Evolutionary conservation across 1,140 invertebrate species (phyloP).

Genomic region (Carcinoscorpius rotundicauda): DNA sequence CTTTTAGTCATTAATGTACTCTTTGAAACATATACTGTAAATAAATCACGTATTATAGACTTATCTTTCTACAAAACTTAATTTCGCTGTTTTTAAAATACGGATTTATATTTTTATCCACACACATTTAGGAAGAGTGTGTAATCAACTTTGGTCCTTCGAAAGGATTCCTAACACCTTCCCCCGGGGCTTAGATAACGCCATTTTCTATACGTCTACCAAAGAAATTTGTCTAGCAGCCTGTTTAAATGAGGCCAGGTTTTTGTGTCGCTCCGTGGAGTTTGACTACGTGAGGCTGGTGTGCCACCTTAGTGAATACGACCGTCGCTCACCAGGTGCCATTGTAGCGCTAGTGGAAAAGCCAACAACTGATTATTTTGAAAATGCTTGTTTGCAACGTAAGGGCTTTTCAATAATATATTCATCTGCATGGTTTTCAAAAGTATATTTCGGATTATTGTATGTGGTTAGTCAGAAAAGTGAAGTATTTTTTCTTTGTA

Average conservation of each 20-base stretch:
- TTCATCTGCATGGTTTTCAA: background rate
- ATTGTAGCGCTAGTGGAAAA: slow-evolving; percentile 62
- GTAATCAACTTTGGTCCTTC: slow-evolving; percentile 79
- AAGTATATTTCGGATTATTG: background rate
- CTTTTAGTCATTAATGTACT: no score
- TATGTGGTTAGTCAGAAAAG: background rate
- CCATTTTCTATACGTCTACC: slow-evolving; percentile 79
- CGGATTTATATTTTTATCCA: no score
- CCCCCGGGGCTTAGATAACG: slow-evolving; percentile 76
- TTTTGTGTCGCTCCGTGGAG: slow-evolving; percentile 79
- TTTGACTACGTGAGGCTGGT: slow-evolving; percentile 86
- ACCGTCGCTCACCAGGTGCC: slow-evolving; percentile 66
- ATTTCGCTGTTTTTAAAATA: no score
- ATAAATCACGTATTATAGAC: no score
- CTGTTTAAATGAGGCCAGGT: slow-evolving; percentile 78
- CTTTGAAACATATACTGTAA: no score
- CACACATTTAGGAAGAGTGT: slow-evolving; percentile 58
- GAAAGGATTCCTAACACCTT: slow-evolving; percentile 85
- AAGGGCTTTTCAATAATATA: slow-evolving; percentile 7
- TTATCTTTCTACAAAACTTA: no score
- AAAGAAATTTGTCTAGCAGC: slow-evolving; percentile 84
- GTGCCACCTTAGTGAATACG: slow-evolving; percentile 76
- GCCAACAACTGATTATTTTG: slow-evolving; percentile 84
- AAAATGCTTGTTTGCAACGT: slow-evolving; percentile 69
- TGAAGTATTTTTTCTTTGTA: background rate